phyloP scores from a whole-genome alignment of 1,140 invertebrate genomes.

The Mizuhopecten yessoensis region DNA sequence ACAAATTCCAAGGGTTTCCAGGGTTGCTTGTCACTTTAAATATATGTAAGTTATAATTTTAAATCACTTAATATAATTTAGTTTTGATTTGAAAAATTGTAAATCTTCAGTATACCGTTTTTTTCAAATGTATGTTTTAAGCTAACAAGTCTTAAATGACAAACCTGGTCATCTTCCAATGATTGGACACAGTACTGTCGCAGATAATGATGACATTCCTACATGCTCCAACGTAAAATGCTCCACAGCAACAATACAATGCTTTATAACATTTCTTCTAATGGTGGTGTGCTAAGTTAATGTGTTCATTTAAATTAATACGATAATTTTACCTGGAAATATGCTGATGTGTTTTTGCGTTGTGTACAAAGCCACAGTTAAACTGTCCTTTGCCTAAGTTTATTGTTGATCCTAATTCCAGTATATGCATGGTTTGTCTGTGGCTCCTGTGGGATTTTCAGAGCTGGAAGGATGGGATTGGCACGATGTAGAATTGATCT shows the following conservation, averaged over 20 bases:
- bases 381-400: background rate
- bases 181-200: background rate
- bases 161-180: background rate
- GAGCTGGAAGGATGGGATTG: background rate
- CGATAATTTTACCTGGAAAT: background rate
- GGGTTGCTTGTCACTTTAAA: no score
- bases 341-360: background rate
- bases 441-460: background rate
- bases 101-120: no score
- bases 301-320: background rate
- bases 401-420: background rate
- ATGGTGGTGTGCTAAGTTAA: background rate
- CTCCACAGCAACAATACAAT: background rate
- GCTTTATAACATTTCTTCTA: background rate
- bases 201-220: background rate
- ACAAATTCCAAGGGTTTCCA: no score
- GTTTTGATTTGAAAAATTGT: no score
- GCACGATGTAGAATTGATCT: slow-evolving; percentile 1
- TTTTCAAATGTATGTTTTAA: background rate
- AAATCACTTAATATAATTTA: no score
- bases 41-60: no score
- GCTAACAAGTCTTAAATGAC: no score
- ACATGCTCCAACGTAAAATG: background rate
- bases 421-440: background rate
- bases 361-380: background rate